Conservation (phyloP, 2,797 vertebrate genomes). For the Gymnothorax reevesii region DNA sequence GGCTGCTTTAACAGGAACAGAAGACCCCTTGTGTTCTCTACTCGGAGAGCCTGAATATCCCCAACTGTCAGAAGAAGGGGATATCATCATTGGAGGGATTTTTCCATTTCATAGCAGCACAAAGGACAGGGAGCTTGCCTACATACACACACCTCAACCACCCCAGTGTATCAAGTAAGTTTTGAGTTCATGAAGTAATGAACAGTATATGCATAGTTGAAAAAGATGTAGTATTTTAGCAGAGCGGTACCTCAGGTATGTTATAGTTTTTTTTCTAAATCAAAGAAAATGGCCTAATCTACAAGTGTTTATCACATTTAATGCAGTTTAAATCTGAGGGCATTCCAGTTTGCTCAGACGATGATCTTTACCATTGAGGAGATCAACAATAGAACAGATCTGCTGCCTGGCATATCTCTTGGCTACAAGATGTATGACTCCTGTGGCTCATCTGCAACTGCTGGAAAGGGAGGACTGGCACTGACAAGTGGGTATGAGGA, state of each 20-base stretch:
- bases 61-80: conserved; percentile 63
- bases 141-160: conserved; percentile 50
- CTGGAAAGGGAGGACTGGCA: conserved; percentile 58
- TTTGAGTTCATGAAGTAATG: neutral
- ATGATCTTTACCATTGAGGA: conserved; percentile 71
- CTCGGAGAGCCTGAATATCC: conserved; percentile 57
- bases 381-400: conserved; percentile 68
- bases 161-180: conserved; percentile 68
- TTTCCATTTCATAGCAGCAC: conserved; percentile 71
- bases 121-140: conserved; percentile 53
- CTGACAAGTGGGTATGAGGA: conserved; percentile 58
- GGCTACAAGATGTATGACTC: conserved; percentile 67
- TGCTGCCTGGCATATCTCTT: conserved; percentile 63
- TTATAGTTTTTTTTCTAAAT: neutral
- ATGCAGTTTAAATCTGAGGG: conserved; percentile 67
- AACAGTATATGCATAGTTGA: neutral
- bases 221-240: neutral
- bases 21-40: conserved; percentile 51
- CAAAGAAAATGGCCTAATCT: neutral
- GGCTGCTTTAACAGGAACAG: conserved; percentile 47
- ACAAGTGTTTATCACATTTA: conserved; percentile 4
- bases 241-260: neutral
- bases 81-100: conserved; percentile 66
- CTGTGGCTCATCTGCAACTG: conserved; percentile 61
- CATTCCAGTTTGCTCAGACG: conserved; percentile 65